Evolutionary conservation across 1,140 invertebrate species (phyloP), one percentile per base, ranked within the genome.

Genomic region (Drosophila carrolli): DNA sequence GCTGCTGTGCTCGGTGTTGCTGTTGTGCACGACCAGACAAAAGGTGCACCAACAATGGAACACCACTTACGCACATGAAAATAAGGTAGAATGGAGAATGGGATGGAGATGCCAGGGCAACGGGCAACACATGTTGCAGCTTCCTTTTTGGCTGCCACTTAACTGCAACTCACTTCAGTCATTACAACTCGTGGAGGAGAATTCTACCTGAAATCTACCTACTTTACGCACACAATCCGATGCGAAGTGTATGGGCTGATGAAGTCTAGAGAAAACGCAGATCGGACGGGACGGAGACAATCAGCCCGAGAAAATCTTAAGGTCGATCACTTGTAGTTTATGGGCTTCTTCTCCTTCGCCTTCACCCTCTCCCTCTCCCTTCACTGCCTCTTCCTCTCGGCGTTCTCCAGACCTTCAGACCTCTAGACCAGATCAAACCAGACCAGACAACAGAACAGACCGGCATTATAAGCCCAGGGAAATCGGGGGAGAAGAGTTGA

Each of bases 281-380:
- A 44, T 16, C 29, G 60, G 41, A 50, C 14, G 43, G 32, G 14
- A 48, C 38, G 14, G 51, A 60, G 72, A 78, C 78, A 86, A 82
- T 88, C 83, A 73, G 83, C 68, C 65, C 78, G 63, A 63, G 70
- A 83, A 82, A 73, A 86, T 89, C 83, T 89, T 88, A 88, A 88
- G 83, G 83, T 88, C 84, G 83, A 88, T 88, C 83, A 89, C 86
- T 88, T 84, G 83, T 86, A 88, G 83, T 86, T 86, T 86, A 86
- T 86, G 83, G 83, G 83, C 83, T 86, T 86, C 83, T 71, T 75
- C 68, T 51, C 19, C 19, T 23, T 5, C 53, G 6, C 19, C 8
- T 8, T 44, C 10, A 4, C 1, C 16, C 10, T 13, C 44, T 13
- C 1, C 54, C 7, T n/a, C 37, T 4, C 23, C 23, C 23, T 23